Base-by-base conservation (phyloP, 2,797 vertebrate species). In the Molossus molossus region DNA sequence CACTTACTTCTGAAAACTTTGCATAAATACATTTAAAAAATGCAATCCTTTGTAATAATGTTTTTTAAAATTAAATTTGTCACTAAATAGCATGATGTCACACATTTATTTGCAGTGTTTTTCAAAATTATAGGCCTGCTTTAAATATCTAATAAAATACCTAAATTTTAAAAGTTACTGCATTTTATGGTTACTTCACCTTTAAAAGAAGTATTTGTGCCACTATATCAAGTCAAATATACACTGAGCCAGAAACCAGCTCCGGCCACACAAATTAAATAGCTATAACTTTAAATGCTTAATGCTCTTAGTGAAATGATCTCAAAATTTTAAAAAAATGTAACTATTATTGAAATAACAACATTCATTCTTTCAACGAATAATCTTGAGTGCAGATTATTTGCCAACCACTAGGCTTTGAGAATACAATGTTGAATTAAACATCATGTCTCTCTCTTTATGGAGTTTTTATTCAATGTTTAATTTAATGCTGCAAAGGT, bases 141-240 rank as follows among this genome's bases (percentile, higher is more conserved):
- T 72, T 92, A 67, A 91, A 48, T 45, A 87, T 11, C 12, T 9
- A 87, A 60, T 72, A 77, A 90, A 94, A 94, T 60, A n/a, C 60
- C 33, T 33, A 64, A 27, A n/a, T 57, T 90, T 87, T 80, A 90
- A 27, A 69, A 65, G 25, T 65, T 88, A 93, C 45, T 77, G 53
- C 21, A 92, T 84, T 92, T 79, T 83, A 69, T 86, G n/a, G 40
- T 60, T 72, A 21, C 2, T 58, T 96, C 57, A 90, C 37, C 55
- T 96, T 93, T 88, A 64, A 82, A 77, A 70, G 23, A 87, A 45
- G 4, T 80, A 80, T 37, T 55, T 77, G 40, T 65, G 73, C 82
- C n/a, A 91, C 65, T 50, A 37, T 86, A 87, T 89, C 64, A 94
- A 96, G 12, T 73, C n/a, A 94, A 90, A 90, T 58, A 87, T 65